phyloP scores from a whole-genome alignment of 1,140 invertebrate genomes.

The Drosophila jambulina region DNA sequence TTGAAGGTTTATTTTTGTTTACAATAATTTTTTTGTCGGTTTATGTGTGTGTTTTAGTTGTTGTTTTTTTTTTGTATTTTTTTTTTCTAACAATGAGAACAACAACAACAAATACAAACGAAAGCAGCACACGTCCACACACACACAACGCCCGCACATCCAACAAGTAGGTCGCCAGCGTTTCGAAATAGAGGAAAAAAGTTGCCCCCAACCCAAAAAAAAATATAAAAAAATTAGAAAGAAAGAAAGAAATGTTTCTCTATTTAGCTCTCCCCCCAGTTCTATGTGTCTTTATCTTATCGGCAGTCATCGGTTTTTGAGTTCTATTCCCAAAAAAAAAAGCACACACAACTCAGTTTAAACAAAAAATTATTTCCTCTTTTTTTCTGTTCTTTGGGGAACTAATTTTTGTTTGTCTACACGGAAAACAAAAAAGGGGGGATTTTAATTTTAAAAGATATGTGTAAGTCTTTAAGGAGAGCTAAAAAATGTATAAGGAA shows the following conservation, averaged over 20 bases:
- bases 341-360: conserved; percentile 28
- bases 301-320: conserved; percentile 62
- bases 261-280: neutral
- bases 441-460: neutral
- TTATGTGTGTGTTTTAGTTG: conserved; percentile 9
- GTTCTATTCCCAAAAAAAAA: conserved; percentile 40
- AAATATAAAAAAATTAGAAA: neutral
- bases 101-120: conserved; percentile 44
- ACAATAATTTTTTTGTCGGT: conserved; percentile 66
- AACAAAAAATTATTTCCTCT: conserved; percentile 52
- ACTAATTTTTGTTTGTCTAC: conserved; percentile 15
- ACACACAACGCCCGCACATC: conserved; percentile 63
- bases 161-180: conserved; percentile 76
- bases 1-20: conserved; percentile 85
- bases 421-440: neutral
- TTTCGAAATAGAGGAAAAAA: conserved; percentile 72
- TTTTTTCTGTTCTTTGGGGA: conserved; percentile 11
- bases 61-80: neutral
- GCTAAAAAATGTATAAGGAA: too few species aligned
- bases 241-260: conserved; percentile 11
- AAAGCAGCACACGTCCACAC: conserved; percentile 42
- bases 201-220: conserved; percentile 5
- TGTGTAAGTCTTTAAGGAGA: neutral
- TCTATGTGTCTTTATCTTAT: conserved; percentile 66
- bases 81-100: conserved; percentile 53